phyloP scores from a whole-genome alignment of 2,113 vertebrate genomes.

The Procavia capensis region DNA sequence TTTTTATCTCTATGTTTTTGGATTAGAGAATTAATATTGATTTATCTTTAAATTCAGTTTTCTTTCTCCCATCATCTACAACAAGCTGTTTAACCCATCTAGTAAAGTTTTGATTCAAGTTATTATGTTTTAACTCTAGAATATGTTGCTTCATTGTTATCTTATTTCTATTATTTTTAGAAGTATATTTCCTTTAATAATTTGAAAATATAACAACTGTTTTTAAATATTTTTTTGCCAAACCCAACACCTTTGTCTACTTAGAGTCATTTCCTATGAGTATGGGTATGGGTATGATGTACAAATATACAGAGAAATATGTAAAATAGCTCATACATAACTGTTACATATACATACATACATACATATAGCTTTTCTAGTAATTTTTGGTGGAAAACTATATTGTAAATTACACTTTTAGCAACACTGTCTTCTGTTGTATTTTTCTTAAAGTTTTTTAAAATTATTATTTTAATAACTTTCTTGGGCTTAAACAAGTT shows the following conservation, averaged over 20 bases:
- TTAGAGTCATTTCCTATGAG: background rate
- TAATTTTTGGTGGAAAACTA: background rate
- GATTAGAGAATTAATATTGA: background rate
- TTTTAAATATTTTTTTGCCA: background rate
- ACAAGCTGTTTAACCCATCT: background rate
- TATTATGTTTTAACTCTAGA: background rate
- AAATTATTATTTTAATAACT: background rate
- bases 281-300: too few species aligned
- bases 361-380: background rate
- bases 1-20: background rate
- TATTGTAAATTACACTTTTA: background rate
- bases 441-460: background rate
- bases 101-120: background rate
- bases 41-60: background rate
- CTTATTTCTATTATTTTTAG: background rate
- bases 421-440: background rate
- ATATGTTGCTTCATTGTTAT: background rate
- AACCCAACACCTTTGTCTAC: background rate
- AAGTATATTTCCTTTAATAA: background rate
- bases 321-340: too few species aligned
- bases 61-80: background rate
- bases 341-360: too few species aligned
- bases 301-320: too few species aligned
- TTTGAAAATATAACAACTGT: background rate
- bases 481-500: background rate